Percentiles rank a stretch among this genome's conserved stretches.
Conservation (phyloP, 2,888 invertebrate species). For the Periphyllus acericola region DNA sequence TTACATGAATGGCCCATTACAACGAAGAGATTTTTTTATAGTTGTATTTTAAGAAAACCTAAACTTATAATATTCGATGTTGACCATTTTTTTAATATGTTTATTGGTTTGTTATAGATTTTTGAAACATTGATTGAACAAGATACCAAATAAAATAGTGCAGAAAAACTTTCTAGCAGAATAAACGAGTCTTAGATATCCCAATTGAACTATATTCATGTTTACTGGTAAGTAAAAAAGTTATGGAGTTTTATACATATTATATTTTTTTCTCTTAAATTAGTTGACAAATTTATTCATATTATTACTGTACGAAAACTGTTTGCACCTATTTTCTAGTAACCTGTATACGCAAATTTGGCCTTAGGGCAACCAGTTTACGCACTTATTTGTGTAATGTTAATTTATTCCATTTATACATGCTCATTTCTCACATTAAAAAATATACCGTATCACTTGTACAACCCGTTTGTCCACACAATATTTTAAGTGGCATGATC, state of each 20-base stretch:
- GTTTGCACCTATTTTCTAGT: no score
- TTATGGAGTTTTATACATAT: not conserved
- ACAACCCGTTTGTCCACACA: no score
- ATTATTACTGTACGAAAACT: not conserved
- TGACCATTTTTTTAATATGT: not conserved
- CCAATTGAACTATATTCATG: constrained; percentile 49
- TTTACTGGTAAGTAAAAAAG: constrained; percentile 50
- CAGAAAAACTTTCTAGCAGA: constrained; percentile 7
- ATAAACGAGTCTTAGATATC: not conserved
- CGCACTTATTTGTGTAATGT: no score
- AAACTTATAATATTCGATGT: not conserved
- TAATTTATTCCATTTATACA: no score
- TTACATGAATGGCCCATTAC: no score
- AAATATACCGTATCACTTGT: no score
- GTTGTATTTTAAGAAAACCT: not conserved
- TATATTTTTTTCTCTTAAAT: not conserved
- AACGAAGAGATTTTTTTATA: not conserved
- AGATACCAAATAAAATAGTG: not conserved
- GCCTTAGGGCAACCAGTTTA: no score
- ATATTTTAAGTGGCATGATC: no score
- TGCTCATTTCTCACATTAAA: no score
- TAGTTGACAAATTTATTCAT: no score
- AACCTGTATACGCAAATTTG: no score
- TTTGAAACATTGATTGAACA: not conserved
- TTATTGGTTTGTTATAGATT: constrained; percentile 21